phyloP scores from a whole-genome alignment of 2,113 vertebrate species.

The Mesembrinibis cayennensis region DNA sequence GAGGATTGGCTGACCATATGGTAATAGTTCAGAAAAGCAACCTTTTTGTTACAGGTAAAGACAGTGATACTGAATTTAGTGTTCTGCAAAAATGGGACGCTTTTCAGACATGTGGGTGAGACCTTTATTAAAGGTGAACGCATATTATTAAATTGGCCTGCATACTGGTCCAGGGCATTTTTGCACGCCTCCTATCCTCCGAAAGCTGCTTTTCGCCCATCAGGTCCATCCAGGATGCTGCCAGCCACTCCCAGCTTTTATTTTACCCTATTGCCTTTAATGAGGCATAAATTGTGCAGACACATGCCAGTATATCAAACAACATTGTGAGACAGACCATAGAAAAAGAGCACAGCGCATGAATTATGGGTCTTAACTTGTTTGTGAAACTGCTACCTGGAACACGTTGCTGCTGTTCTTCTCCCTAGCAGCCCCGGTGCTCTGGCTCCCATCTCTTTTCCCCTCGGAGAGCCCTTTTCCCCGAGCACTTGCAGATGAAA shows the following conservation, averaged over 20 bases:
- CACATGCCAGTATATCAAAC: background rate
- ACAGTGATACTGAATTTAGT: background rate
- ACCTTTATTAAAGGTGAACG: background rate
- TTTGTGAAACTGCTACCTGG: background rate
- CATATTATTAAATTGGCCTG: background rate
- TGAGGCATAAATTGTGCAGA: background rate
- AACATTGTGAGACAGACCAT: background rate
- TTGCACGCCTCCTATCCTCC: background rate
- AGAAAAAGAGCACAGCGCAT: background rate
- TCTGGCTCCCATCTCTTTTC: background rate
- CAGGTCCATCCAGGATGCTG: background rate
- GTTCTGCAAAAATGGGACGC: background rate
- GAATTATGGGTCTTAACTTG: background rate
- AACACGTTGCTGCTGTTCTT: background rate
- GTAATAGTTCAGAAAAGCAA: background rate
- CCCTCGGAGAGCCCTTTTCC: background rate
- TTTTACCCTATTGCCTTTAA: background rate
- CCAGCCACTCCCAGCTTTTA: background rate
- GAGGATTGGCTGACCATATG: background rate
- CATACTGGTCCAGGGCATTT: background rate
- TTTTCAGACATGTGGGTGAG: background rate
- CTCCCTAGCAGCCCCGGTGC: background rate
- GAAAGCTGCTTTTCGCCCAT: background rate
- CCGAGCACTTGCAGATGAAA: background rate
- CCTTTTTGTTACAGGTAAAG: background rate